Conservation (phyloP, 2,888 invertebrate species). For the Chrysolina oricalcia region DNA sequence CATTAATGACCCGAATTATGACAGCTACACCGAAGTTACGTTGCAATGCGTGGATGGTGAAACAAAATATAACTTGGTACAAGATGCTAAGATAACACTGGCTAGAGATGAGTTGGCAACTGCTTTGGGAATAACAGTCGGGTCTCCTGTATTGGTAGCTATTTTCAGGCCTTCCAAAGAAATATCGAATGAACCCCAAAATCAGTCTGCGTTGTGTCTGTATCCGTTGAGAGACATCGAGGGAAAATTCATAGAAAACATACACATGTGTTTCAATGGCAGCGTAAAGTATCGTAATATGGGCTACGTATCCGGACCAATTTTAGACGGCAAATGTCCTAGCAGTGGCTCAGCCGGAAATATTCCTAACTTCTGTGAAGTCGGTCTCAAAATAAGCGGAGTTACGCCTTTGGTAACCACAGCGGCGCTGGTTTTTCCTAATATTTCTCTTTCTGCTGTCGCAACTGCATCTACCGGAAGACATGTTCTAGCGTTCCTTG, state of each 20-base stretch:
- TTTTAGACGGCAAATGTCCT: constrained; percentile 93
- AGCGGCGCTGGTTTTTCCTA: constrained; percentile 85
- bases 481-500: constrained; percentile 95
- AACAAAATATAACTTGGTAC: constrained; percentile 89
- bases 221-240: constrained; percentile 94
- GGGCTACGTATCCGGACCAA: constrained; percentile 93
- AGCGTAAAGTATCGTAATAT: constrained; percentile 93
- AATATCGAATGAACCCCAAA: constrained; percentile 87
- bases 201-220: constrained; percentile 92
- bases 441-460: constrained; percentile 87
- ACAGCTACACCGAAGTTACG: constrained; percentile 97
- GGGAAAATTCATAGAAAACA: constrained; percentile 95
- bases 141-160: constrained; percentile 88
- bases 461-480: constrained; percentile 91
- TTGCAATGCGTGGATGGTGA: constrained; percentile 86
- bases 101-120: constrained; percentile 89
- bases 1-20: constrained; percentile 94
- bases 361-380: constrained; percentile 93
- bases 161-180: constrained; percentile 93
- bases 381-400: constrained; percentile 93
- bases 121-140: constrained; percentile 85
- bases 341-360: constrained; percentile 91
- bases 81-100: constrained; percentile 91
- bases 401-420: constrained; percentile 87
- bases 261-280: constrained; percentile 97